These are phyloP conservation scores for Pseudococcus viburni DNA, from an alignment of 2,888 invertebrate species.

Conservation along the genomic window DNA sequence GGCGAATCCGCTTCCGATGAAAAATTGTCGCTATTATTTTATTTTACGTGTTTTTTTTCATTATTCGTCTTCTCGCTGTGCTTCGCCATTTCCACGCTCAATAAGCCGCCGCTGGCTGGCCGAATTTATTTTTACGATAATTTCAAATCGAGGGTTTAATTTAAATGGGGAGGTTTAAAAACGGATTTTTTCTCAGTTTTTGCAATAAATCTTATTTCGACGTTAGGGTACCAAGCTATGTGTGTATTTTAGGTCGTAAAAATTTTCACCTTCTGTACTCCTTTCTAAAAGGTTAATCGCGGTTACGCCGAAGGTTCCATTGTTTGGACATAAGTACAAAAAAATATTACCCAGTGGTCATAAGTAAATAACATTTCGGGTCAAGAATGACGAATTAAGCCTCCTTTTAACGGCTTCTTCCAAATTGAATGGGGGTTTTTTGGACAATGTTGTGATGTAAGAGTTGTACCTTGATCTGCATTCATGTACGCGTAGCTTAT, in stretches of 20 bases:
- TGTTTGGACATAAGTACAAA: not conserved
- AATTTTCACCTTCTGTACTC: conserved; percentile 19
- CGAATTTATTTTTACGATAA: conserved; percentile 64
- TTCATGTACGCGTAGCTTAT: no score
- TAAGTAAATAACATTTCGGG: not conserved
- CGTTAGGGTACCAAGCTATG: not conserved
- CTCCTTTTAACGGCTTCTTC: not conserved
- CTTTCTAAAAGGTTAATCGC: conserved; percentile 30
- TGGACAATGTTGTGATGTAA: no score
- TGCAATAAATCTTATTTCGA: conserved; percentile 39
- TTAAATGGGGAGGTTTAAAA: conserved; percentile 57
- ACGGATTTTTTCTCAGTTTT: conserved; percentile 55
- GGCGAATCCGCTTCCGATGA: conserved; percentile 60
- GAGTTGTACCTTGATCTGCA: no score
- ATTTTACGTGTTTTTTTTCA: conserved; percentile 45
- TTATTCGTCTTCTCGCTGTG: not conserved
- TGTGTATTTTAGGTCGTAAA: not conserved
- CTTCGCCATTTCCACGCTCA: conserved; percentile 38
- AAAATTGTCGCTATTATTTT: conserved; percentile 65
- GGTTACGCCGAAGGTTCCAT: conserved; percentile 19
- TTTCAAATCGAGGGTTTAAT: conserved; percentile 64
- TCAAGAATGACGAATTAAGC: not conserved
- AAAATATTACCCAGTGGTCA: not conserved
- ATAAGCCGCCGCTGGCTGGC: not conserved
- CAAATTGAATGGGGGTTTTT: no score